These are phyloP conservation scores for Dinocampus coccinellae DNA, from an alignment of 2,888 invertebrate genomes.

Conservation along the genomic window DNA sequence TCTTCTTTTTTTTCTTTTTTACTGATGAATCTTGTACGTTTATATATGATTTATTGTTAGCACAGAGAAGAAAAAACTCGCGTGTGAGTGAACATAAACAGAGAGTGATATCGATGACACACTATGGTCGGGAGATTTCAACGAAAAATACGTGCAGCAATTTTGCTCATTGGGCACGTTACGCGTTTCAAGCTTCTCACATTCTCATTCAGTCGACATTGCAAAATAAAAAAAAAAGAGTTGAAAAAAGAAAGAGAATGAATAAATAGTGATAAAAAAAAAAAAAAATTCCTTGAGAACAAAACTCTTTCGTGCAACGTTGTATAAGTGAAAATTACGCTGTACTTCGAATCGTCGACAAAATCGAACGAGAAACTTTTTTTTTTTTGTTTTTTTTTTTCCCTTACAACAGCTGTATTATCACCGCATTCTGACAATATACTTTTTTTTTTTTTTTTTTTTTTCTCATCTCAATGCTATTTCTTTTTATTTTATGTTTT, in stretches of 20 bases:
- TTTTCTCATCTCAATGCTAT: too few relatives aligned
- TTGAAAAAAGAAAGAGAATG: not conserved
- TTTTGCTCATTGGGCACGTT: not conserved
- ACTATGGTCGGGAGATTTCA: not conserved
- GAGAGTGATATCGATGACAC: conserved; percentile 13
- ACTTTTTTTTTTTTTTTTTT: not conserved
- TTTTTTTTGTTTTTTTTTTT: not conserved
- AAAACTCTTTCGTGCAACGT: conserved; percentile 4
- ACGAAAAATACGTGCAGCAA: conserved; percentile 7
- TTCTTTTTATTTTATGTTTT: too few relatives aligned
- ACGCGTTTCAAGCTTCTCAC: not conserved
- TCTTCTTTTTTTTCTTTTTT: not conserved
- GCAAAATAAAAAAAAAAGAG: not conserved
- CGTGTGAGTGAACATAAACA: conserved; percentile 11
- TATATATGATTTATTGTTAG: not conserved
- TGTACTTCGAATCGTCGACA: not conserved
- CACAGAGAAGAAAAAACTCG: not conserved
- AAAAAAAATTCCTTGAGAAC: conserved; percentile 1
- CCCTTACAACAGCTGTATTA: not conserved
- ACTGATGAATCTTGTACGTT: not conserved
- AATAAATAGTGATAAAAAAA: not conserved
- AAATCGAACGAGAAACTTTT: conserved; percentile 1
- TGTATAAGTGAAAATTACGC: not conserved
- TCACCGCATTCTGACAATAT: not conserved
- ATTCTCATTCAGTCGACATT: conserved; percentile 9